Conservation (phyloP, 2,888 invertebrate genomes). For the Acronicta aceris region DNA sequence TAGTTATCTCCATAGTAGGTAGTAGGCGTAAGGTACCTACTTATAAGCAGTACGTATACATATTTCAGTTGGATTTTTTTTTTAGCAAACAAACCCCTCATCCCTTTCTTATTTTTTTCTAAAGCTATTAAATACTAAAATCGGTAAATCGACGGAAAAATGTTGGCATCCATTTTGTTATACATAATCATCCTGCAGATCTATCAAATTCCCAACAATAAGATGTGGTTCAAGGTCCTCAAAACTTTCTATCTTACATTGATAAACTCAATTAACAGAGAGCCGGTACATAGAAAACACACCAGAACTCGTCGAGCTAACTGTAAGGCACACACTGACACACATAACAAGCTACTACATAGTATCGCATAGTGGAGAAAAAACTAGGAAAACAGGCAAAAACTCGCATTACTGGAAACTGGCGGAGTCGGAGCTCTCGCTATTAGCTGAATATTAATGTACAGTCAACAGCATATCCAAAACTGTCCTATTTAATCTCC, state of each 20-base stretch:
- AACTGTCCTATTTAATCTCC: too few species aligned
- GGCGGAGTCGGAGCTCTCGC: slow-evolving; percentile 25
- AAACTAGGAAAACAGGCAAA: slow-evolving; percentile 60
- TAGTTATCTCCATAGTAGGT: too few species aligned
- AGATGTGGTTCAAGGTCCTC: slow-evolving; percentile 26
- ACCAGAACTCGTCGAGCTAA: slow-evolving; percentile 33
- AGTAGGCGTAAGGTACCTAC: too few species aligned
- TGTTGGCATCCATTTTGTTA: too few species aligned
- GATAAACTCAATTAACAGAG: slow-evolving; percentile 39
- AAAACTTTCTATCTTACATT: slow-evolving; percentile 38
- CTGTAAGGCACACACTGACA: slow-evolving; percentile 39
- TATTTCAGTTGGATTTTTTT: too few species aligned
- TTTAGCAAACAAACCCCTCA: too few species aligned
- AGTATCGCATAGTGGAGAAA: slow-evolving; percentile 41
- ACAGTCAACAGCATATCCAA: too few species aligned
- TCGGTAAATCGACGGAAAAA: too few species aligned
- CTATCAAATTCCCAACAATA: not conserved
- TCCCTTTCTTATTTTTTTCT: too few species aligned
- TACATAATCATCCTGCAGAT: too few species aligned
- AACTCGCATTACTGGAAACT: slow-evolving; percentile 40
- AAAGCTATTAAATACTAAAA: too few species aligned
- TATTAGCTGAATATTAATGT: slow-evolving; percentile 47
- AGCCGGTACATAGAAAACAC: slow-evolving; percentile 46
- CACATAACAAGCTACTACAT: slow-evolving; percentile 26
- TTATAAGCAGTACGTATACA: too few species aligned